Percentiles rank a stretch among this genome's conserved stretches.
Conservation (phyloP, 2,888 invertebrate genomes). For the Leptura quadrifasciata region DNA sequence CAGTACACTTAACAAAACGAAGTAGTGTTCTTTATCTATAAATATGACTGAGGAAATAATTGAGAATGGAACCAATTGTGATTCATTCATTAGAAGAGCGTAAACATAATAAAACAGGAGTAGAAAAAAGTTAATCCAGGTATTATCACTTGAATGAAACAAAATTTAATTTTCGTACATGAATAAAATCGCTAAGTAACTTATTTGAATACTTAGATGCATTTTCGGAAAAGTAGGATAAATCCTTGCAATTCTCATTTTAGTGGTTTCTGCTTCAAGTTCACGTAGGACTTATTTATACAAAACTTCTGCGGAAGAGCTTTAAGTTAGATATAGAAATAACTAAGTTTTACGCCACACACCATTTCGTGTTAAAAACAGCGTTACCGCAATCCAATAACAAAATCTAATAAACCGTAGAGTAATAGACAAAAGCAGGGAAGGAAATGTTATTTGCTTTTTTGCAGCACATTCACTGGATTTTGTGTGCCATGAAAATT, state of each 20-base stretch:
- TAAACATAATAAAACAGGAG: too few relatives aligned
- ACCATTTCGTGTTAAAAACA: constrained; percentile 41
- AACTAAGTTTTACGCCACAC: constrained; percentile 38
- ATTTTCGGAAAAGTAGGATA: background rate
- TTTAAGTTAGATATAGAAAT: constrained; percentile 26
- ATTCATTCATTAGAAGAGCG: too few relatives aligned
- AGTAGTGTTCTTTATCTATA: too few relatives aligned
- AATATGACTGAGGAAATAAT: too few relatives aligned
- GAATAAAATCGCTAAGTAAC: too few relatives aligned
- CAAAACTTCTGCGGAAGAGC: constrained; percentile 8
- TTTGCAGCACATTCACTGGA: constrained; percentile 13
- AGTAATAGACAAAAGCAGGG: constrained; percentile 36
- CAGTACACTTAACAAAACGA: too few relatives aligned
- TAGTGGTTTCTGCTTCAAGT: constrained; percentile 4
- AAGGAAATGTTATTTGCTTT: constrained; percentile 31
- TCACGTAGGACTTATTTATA: constrained; percentile 2
- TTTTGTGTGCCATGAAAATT: constrained; percentile 17
- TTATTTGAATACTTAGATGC: background rate
- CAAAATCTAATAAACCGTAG: constrained; percentile 37
- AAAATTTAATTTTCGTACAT: too few relatives aligned
- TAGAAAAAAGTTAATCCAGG: too few relatives aligned
- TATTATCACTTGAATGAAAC: too few relatives aligned
- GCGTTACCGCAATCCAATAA: constrained; percentile 42
- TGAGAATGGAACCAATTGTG: too few relatives aligned
- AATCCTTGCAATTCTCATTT: background rate